Evolutionary conservation across 2,888 invertebrate genomes (phyloP), one percentile per base, ranked within the genome.

Genomic region (Crossocerus cetratus): DNA sequence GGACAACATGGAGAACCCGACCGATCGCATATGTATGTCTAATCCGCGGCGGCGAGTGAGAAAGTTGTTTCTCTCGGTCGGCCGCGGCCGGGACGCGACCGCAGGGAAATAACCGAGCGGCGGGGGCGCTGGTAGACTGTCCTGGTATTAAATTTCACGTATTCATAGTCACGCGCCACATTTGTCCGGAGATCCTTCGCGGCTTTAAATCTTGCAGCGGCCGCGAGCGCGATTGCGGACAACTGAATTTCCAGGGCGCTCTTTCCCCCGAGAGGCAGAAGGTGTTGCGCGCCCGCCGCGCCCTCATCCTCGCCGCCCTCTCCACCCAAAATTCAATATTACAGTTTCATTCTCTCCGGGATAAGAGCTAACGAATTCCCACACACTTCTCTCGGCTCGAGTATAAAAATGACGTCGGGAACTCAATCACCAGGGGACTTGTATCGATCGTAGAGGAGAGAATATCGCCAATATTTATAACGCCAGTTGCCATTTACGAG

Each of bases 301-400:
- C n/a, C n/a, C n/a, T n/a, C n/a, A n/a, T n/a, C n/a, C n/a, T n/a
- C n/a, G 42, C 18, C 72, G 67, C 71, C 62, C 64, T 63, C 64
- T 69, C 54, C 60, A 45, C 60, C 44, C 57, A 21, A 81, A 80
- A 81, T 80, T 82, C 75, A 73, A 74, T 66, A 66, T 71, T 22
- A 56, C 64, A 57, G 56, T 61, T 54, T 60, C 54, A 32, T 32
- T 32, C 32, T 32, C 3, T 1, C 5, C 32, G 23, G 8, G 23
- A 8, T 32, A 32, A 32, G 8, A 11, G 3, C 32, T 3, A 32
- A 4, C 32, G 11, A 32, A 32, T 32, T 32, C 11, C 5, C n/a
- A n/a, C n/a, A n/a, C n/a, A n/a, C n/a, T n/a, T n/a, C n/a, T n/a
- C n/a, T n/a, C n/a, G n/a, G n/a, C n/a, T n/a, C n/a, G n/a, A n/a